phyloP scores from a whole-genome alignment of 2,888 invertebrate genomes.

The Stenolophus ochropezus region DNA sequence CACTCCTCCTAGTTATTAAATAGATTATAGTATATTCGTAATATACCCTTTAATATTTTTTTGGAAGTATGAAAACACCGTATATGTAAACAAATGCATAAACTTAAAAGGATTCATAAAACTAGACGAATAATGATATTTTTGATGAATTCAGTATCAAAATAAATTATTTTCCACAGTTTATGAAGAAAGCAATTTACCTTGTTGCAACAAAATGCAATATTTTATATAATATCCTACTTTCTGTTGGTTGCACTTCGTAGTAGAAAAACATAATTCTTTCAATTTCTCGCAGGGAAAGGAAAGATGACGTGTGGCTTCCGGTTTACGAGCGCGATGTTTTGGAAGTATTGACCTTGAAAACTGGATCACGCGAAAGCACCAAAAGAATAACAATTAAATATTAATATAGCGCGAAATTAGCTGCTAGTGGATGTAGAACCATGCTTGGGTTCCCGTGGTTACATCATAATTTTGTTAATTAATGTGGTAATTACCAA shows the following conservation, averaged over 20 bases:
- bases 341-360: slow-evolving; percentile 33
- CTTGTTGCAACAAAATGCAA: background rate
- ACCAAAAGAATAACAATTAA: slow-evolving; percentile 13
- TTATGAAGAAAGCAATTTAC: no score
- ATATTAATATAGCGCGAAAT: slow-evolving; percentile 32
- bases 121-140: no score
- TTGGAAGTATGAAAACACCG: no score
- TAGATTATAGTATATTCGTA: no score
- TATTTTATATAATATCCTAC: background rate
- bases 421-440: background rate
- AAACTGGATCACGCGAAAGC: slow-evolving; percentile 28
- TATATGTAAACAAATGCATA: no score
- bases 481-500: slow-evolving; percentile 3
- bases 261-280: background rate
- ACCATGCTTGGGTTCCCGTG: background rate
- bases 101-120: no score
- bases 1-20: no score
- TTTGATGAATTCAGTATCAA: no score
- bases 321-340: background rate
- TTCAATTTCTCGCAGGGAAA: background rate
- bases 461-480: slow-evolving; percentile 28
- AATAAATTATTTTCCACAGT: no score
- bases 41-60: no score
- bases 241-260: background rate
- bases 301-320: slow-evolving; percentile 1